phyloP scores from a whole-genome alignment of 2,113 vertebrate genomes.

The Poeciliopsis prolifica region DNA sequence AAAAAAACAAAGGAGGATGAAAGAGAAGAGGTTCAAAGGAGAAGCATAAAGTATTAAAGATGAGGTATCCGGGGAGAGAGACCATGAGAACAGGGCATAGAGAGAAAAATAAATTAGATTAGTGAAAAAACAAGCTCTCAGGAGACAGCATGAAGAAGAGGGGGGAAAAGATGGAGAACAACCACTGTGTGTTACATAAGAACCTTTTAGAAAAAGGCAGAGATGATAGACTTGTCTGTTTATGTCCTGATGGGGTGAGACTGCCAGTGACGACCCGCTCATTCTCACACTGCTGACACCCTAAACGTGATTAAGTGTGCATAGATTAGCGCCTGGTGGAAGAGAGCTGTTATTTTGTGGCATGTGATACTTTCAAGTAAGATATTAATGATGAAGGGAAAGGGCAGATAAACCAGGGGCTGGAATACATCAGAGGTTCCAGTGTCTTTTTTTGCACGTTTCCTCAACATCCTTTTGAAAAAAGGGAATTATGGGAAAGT shows the following conservation, averaged over 20 bases:
- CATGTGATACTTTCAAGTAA: neutral
- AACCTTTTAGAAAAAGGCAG: neutral
- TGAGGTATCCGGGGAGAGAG: neutral
- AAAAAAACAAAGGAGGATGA: neutral
- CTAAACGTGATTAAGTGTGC: slow-evolving; percentile 26
- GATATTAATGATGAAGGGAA: neutral
- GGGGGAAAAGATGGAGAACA: neutral
- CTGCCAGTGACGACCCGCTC: slow-evolving; percentile 9
- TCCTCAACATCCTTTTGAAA: neutral
- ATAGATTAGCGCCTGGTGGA: slow-evolving; percentile 21
- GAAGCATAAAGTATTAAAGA: slow-evolving; percentile 13
- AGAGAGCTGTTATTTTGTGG: slow-evolving; percentile 2
- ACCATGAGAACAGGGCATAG: neutral
- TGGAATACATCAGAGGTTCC: neutral
- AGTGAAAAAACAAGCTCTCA: neutral
- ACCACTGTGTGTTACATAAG: neutral
- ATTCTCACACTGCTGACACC: slow-evolving; percentile 17
- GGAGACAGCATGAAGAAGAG: neutral
- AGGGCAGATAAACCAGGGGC: neutral
- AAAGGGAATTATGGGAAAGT: neutral
- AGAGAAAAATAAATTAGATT: slow-evolving; percentile 25
- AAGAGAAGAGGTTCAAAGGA: slow-evolving; percentile 12
- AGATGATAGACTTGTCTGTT: slow-evolving; percentile 13
- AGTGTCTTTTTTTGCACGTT: neutral
- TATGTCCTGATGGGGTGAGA: slow-evolving; percentile 7